These are phyloP conservation scores for Zosterops borbonicus DNA, from an alignment of 2,113 vertebrate species.

Conservation along the genomic window DNA sequence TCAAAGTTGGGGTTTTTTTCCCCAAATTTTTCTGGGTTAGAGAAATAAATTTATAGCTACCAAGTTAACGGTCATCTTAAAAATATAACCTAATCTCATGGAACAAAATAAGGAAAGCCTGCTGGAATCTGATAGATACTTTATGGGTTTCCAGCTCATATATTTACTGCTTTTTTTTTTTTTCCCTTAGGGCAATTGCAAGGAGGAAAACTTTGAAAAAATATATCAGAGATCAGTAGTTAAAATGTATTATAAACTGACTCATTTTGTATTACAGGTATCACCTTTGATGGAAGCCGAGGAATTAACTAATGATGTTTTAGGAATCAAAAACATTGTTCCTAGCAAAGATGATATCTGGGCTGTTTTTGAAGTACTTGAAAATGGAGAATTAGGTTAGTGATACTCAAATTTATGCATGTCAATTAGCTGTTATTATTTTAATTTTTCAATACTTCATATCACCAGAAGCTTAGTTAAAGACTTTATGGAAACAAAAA, in stretches of 20 bases:
- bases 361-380: conserved; percentile 92
- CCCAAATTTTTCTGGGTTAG: background rate
- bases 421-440: background rate
- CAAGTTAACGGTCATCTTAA: background rate
- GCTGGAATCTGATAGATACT: background rate
- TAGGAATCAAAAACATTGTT: conserved; percentile 83
- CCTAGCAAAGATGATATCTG: conserved; percentile 78
- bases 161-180: background rate
- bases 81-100: background rate
- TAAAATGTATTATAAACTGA: background rate
- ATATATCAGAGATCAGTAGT: background rate
- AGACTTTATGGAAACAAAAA: background rate
- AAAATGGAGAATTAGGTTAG: conserved; percentile 94
- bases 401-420: background rate
- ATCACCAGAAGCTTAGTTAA: background rate
- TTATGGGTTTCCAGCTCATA: background rate
- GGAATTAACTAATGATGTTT: conserved; percentile 83
- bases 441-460: background rate
- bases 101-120: background rate
- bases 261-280: conserved; percentile 73
- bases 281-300: conserved; percentile 87
- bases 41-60: background rate
- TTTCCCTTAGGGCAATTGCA: background rate
- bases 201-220: background rate
- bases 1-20: background rate